These are phyloP conservation scores for Xestia rhomboidea DNA, from an alignment of 2,888 invertebrate species.

Conservation along the genomic window DNA sequence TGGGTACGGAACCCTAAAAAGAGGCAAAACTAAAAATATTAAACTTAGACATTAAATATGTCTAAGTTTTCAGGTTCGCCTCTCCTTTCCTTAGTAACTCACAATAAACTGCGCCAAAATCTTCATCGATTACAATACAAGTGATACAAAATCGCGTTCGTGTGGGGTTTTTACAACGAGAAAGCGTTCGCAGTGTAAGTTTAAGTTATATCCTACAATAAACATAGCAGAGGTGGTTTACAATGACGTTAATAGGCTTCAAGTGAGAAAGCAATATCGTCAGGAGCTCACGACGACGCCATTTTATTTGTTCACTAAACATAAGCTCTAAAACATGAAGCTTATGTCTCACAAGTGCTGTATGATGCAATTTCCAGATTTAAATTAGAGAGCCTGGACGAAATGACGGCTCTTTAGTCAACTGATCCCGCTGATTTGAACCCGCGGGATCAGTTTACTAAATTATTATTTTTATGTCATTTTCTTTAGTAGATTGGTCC, in stretches of 20 bases:
- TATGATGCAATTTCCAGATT: not conserved
- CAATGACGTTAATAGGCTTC: conserved; percentile 63
- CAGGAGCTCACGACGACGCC: conserved; percentile 50
- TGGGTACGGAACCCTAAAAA: too few species aligned
- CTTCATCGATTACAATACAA: conserved; percentile 22
- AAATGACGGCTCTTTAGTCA: not conserved
- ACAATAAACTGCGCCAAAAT: not conserved
- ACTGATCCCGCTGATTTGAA: too few species aligned
- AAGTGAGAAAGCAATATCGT: conserved; percentile 62
- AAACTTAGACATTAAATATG: not conserved
- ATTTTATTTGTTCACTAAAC: conserved; percentile 56
- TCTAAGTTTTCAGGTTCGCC: not conserved
- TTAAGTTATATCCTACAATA: conserved; percentile 62
- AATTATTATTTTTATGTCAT: too few species aligned
- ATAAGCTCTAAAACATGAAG: conserved; percentile 27
- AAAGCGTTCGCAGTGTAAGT: conserved; percentile 46
- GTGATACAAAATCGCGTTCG: conserved; percentile 31
- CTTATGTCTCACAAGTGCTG: not conserved
- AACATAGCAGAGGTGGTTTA: conserved; percentile 59
- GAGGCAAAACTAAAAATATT: not conserved
- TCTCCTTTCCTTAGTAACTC: not conserved
- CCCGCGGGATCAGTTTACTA: too few species aligned
- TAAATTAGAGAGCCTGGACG: not conserved
- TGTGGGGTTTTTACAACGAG: conserved; percentile 59
- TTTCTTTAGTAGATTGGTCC: too few species aligned